Evolutionary conservation across 2,888 invertebrate genomes (phyloP), one percentile per base, ranked within the genome.

Genomic region (Nebria brevicollis): DNA sequence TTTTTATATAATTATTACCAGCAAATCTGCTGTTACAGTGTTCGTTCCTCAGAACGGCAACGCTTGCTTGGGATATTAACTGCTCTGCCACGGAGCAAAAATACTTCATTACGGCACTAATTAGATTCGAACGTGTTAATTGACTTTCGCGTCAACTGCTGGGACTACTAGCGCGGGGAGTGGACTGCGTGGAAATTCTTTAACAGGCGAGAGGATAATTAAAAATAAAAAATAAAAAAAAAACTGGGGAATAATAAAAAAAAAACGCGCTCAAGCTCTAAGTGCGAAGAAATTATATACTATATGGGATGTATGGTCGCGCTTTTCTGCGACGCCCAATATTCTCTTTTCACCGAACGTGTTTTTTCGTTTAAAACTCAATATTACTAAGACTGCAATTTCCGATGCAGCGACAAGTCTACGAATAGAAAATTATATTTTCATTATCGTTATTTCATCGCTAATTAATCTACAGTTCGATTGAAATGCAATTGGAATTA

Each of bases 1-100:
- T 85, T 86, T 85, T 86, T 86, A 86, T 84, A 84, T 81, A 83
- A 86, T 85, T 86, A 86, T 83, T 82, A 83, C 83, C 81, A 84
- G 84, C 84, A 83, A 84, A 83, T 84, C 84, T 84, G 84, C 77
- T 72, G 68, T 76, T 6, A 6, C 43, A 43, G 6, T 6, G 43
- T 43, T 43, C 20, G 20, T 43, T 43, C 43, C 7, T 43, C 10
- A 10, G 43, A 6, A 43, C 10, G 43, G 43, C 43, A 43, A 8
- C 7, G 43, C 43, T 43, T 43, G 43, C 43, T 43, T 43, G 43
- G 43, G 43, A 43, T 43, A 43, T 43, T 43, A 43, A 43, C 43
- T 43, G 7, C 43, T 43, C 76, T 81, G 75, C 72, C 76, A 65
- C 81, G 77, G 25, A 72, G 83, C 83, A 85, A 85, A 85, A 84